A percentile compares a stretch with the other conserved stretches of the same genome.
phyloP scores from a whole-genome alignment of 2,113 vertebrate species.

The Tragelaphus buxtoni region DNA sequence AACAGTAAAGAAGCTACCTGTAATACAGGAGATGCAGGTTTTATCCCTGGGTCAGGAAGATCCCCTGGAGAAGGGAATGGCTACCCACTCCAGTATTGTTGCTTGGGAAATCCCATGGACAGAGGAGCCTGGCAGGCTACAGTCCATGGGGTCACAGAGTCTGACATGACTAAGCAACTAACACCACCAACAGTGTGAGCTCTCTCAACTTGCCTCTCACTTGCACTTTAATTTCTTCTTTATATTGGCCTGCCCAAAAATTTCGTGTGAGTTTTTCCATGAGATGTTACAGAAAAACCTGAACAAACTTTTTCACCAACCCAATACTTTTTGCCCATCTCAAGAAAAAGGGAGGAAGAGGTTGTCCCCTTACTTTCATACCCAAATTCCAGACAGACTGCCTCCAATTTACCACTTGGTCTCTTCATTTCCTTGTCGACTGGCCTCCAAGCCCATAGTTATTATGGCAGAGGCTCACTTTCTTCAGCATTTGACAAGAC shows the following conservation, averaged over 20 bases:
- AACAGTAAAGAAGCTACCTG: not conserved
- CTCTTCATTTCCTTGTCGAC: slow-evolving; percentile 5
- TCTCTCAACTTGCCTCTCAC: not conserved
- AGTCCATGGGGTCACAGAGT: not conserved
- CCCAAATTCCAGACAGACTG: not conserved
- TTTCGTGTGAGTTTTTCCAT: not conserved
- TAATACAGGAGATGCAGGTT: not conserved
- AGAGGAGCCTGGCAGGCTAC: not conserved
- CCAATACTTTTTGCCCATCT: not conserved
- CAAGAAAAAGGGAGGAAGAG: not conserved
- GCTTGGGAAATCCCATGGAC: not conserved
- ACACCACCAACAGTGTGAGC: not conserved
- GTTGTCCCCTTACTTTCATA: not conserved
- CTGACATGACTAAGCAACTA: not conserved
- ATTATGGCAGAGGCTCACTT: slow-evolving; percentile 9
- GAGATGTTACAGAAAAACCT: not conserved
- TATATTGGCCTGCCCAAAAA: not conserved
- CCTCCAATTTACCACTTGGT: not conserved
- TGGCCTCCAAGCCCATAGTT: not conserved
- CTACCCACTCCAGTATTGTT: not conserved
- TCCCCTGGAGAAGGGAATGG: not conserved
- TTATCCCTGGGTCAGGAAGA: not conserved
- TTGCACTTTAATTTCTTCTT: slow-evolving; percentile 32
- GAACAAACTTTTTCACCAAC: not conserved
- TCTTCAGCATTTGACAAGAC: slow-evolving; percentile 25